Evolutionary conservation across 2,888 invertebrate species (phyloP).

Genomic region (Macrosiphum euphorbiae): DNA sequence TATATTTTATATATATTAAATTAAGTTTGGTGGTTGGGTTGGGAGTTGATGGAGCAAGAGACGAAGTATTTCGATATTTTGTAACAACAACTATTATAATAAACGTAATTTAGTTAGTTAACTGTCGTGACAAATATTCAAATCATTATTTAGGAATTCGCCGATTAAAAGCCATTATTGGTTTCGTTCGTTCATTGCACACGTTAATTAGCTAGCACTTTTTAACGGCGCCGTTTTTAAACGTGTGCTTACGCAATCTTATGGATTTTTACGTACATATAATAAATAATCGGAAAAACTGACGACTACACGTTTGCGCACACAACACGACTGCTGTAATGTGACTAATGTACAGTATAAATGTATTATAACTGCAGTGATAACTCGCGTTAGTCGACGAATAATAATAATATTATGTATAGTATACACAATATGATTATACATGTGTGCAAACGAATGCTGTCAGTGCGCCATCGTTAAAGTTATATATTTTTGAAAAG

Average conservation of each 20-base stretch:
- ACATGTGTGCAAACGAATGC: neutral
- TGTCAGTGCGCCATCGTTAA: neutral
- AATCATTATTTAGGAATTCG: neutral
- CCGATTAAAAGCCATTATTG: constrained; percentile 24
- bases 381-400: constrained; percentile 6
- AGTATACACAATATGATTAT: neutral
- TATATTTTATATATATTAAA: neutral
- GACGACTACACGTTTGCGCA: constrained; percentile 15
- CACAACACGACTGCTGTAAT: neutral
- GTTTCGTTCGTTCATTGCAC: neutral
- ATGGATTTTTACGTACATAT: constrained; percentile 7
- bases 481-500: neutral
- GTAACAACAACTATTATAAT: neutral
- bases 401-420: constrained; percentile 1
- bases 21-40: too few relatives aligned
- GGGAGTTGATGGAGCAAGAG: neutral
- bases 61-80: neutral
- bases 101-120: neutral
- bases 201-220: neutral
- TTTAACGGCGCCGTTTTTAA: constrained; percentile 28
- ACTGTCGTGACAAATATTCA: neutral
- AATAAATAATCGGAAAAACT: constrained; percentile 25
- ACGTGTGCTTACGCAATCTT: constrained; percentile 30
- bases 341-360: neutral
- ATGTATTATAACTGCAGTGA: constrained; percentile 13